Evolutionary conservation across 2,888 invertebrate species (phyloP).

Genomic region (Atethmia centrago): DNA sequence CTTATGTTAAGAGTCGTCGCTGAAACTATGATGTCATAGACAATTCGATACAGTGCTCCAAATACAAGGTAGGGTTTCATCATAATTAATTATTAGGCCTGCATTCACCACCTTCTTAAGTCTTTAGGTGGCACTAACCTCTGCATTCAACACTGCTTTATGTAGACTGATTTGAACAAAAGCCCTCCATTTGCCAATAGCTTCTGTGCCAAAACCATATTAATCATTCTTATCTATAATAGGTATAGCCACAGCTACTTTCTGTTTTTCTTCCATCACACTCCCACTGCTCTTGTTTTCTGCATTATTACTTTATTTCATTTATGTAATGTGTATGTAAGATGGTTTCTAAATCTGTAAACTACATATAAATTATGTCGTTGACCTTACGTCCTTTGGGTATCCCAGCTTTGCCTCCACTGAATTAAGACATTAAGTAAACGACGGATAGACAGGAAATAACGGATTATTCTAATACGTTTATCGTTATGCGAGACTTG

Average conservation of each 20-base stretch:
- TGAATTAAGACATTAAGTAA: conserved; percentile 8
- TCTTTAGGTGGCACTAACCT: not conserved
- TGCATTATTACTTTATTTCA: not conserved
- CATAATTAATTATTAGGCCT: not conserved
- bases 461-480: conserved; percentile 30
- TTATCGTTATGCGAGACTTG: conserved; percentile 16
- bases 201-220: not conserved
- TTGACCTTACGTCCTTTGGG: not conserved
- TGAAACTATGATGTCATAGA: conserved; percentile 69
- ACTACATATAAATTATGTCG: not conserved
- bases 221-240: not conserved
- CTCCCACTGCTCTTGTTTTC: not conserved
- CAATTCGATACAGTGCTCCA: not conserved
- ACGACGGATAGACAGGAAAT: conserved; percentile 33
- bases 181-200: not conserved
- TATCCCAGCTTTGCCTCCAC: not conserved
- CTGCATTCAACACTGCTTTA: not conserved
- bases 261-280: not conserved
- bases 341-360: not conserved
- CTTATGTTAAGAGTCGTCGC: conserved; percentile 64
- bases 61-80: conserved; percentile 5
- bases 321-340: not conserved
- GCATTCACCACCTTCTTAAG: not conserved
- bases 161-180: not conserved
- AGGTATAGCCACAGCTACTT: not conserved